A percentile compares a stretch with the other conserved stretches of the same genome.
Evolutionary conservation across 2,888 invertebrate genomes (phyloP).

Genomic region (Euclidia mi): DNA sequence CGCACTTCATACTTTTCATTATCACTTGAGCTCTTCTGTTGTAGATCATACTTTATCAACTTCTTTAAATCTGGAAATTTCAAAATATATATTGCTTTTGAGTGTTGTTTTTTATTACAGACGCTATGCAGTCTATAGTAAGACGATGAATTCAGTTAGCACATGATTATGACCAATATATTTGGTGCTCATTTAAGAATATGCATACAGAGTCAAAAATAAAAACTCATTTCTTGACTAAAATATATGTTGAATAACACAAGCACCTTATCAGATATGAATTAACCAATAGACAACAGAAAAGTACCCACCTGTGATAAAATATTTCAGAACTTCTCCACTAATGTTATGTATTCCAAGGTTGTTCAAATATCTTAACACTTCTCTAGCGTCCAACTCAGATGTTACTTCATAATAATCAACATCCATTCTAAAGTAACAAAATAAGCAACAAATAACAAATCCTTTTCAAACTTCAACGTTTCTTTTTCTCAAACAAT

Average conservation of each 20-base stretch:
- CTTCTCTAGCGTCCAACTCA: slow-evolving; percentile 92
- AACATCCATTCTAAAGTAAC: slow-evolving; percentile 56
- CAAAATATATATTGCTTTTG: neutral
- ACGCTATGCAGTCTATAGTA: no score
- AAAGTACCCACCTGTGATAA: slow-evolving; percentile 92
- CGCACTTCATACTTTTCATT: slow-evolving; percentile 56
- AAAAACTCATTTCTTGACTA: no score
- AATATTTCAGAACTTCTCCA: slow-evolving; percentile 93
- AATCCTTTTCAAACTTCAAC: neutral
- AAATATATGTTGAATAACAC: no score
- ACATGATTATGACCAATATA: no score
- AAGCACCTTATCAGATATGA: no score
- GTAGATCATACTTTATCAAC: slow-evolving; percentile 91
- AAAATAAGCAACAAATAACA: no score
- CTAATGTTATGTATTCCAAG: slow-evolving; percentile 94
- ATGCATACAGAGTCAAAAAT: no score
- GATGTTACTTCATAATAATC: slow-evolving; percentile 79
- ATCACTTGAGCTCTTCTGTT: slow-evolving; percentile 67
- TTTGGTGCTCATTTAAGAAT: no score
- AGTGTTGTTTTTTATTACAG: no score
- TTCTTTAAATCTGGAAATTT: slow-evolving; percentile 91
- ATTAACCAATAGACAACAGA: no score
- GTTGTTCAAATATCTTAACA: slow-evolving; percentile 93
- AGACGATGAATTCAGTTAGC: no score
- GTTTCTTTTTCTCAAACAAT: no score